Evolutionary conservation across 2,797 vertebrate genomes (phyloP).

Genomic region (Poeciliopsis paucimaculata): DNA sequence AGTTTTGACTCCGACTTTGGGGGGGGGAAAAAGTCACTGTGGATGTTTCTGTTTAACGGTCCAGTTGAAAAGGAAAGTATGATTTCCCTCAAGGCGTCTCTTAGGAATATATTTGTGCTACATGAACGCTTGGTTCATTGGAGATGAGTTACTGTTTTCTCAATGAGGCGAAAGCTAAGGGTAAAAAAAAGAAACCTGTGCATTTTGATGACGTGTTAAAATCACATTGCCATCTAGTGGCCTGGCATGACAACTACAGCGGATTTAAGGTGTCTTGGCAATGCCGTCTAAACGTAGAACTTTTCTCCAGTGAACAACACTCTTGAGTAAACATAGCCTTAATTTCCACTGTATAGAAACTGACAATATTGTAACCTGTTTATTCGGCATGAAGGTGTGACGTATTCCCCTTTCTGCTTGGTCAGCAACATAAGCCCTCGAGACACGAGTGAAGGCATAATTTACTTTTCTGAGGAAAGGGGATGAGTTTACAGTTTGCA

Average conservation of each 20-base stretch:
- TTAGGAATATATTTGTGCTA: not conserved
- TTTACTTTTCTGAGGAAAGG: conserved; percentile 15
- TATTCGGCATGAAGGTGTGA: conserved; percentile 1
- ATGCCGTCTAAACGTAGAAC: too few species aligned
- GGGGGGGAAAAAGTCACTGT: not conserved
- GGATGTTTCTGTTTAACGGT: not conserved
- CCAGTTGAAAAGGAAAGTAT: not conserved
- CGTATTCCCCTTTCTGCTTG: not conserved
- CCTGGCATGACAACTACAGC: too few species aligned
- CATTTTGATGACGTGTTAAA: too few species aligned
- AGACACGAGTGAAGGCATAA: conserved; percentile 2
- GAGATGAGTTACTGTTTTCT: too few species aligned
- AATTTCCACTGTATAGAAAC: not conserved
- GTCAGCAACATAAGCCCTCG: conserved; percentile 1
- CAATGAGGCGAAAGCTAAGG: too few species aligned
- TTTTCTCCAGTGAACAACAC: too few species aligned
- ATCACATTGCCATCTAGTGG: too few species aligned
- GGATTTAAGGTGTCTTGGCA: too few species aligned
- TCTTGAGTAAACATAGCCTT: not conserved
- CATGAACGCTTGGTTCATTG: too few species aligned
- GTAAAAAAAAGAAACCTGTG: too few species aligned
- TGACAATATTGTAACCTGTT: not conserved
- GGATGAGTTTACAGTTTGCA: conserved; percentile 8
- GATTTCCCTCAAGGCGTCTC: not conserved
- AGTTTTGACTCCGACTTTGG: not conserved